Percentiles rank a stretch among this genome's conserved stretches.
phyloP scores from a whole-genome alignment of 2,888 invertebrate species.

The Crepidodera aurea region DNA sequence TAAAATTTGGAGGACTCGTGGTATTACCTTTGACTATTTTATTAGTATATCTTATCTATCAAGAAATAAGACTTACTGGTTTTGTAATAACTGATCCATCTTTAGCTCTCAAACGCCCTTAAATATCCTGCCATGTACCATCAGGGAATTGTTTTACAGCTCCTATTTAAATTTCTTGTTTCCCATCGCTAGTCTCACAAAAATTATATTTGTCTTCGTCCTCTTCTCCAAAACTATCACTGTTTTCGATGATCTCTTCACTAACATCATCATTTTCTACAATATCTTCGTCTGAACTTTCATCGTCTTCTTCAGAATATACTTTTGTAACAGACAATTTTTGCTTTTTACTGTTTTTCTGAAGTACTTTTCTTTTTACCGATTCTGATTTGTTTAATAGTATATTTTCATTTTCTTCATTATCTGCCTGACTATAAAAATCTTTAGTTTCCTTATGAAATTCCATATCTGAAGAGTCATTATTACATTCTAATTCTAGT shows the following conservation, averaged over 20 bases:
- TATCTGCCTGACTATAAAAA: background rate
- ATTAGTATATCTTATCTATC: no score
- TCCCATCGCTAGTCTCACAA: constrained; percentile 34
- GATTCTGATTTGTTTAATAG: background rate
- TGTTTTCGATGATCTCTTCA: constrained; percentile 11
- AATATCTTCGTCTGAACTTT: constrained; percentile 11
- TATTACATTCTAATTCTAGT: constrained; percentile 27
- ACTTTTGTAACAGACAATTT: background rate
- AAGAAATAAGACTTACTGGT: constrained; percentile 63
- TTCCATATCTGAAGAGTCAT: constrained; percentile 33
- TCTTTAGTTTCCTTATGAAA: no score
- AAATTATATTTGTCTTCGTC: constrained; percentile 30
- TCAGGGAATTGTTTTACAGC: constrained; percentile 42
- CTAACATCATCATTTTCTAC: background rate
- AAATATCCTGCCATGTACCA: constrained; percentile 87
- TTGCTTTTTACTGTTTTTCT: background rate
- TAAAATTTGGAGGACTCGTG: no score
- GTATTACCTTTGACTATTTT: no score
- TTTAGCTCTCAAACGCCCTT: constrained; percentile 84
- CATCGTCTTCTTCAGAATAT: constrained; percentile 35
- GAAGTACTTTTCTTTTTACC: background rate
- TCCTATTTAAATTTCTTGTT: constrained; percentile 35
- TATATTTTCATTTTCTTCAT: constrained; percentile 18
- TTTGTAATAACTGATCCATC: constrained; percentile 77
- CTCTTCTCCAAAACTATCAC: constrained; percentile 1